Percentiles rank a stretch among this genome's conserved stretches.
Conservation (phyloP, 2,888 invertebrate species). For the Phyto melanocephala region DNA sequence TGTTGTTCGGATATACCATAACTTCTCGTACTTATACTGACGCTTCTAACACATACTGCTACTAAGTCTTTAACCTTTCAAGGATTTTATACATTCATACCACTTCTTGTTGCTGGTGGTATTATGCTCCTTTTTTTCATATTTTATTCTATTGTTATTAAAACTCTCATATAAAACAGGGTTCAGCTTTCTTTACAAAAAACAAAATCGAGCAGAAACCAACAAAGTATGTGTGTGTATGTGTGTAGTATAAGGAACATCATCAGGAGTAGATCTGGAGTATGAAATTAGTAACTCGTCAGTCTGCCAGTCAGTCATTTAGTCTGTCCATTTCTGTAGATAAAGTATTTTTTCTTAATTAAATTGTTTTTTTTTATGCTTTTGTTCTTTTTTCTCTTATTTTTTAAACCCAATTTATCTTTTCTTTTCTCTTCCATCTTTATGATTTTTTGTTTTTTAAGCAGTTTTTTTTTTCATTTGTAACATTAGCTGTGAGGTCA, state of each 20-base stretch:
- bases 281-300: not conserved
- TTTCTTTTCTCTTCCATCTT: not conserved
- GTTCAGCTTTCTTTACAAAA: not conserved
- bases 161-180: not conserved
- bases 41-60: not conserved
- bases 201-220: not conserved
- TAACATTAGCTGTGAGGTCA: conserved; percentile 52
- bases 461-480: not conserved
- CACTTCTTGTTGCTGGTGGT: conserved; percentile 20
- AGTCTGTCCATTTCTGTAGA: too few relatives aligned
- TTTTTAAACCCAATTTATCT: not conserved
- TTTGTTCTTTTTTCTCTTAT: not conserved
- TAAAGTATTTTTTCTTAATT: conserved; percentile 26
- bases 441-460: not conserved
- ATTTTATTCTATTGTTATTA: not conserved
- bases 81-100: conserved; percentile 66
- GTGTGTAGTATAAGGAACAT: not conserved
- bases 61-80: conserved; percentile 70
- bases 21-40: not conserved
- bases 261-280: not conserved
- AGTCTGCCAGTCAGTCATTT: not conserved
- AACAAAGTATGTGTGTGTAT: not conserved
- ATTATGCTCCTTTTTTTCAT: conserved; percentile 4
- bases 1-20: conserved; percentile 19
- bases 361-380: conserved; percentile 38